Percentiles rank a stretch among this genome's conserved stretches.
Conservation (phyloP, 2,888 invertebrate genomes). For the Eupithecia abbreviata region DNA sequence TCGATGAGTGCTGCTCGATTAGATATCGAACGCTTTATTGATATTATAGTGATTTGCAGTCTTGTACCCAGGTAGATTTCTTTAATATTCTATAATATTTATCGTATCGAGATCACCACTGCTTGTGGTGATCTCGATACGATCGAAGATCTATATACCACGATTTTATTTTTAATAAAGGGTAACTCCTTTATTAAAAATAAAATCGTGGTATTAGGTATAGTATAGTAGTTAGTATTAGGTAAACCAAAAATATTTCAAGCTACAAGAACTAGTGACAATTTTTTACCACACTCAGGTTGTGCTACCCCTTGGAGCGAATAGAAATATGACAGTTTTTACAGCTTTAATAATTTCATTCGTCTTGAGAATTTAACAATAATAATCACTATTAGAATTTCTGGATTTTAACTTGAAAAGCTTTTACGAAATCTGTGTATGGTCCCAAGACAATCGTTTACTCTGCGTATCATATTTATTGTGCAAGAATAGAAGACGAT, state of each 20-base stretch:
- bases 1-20: not conserved
- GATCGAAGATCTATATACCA: not conserved
- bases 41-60: not conserved
- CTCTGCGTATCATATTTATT: not conserved
- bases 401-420: not conserved
- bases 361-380: not conserved
- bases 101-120: too few species aligned
- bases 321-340: too few species aligned
- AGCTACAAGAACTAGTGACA: too few species aligned
- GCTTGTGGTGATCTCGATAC: not conserved
- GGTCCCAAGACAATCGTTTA: not conserved
- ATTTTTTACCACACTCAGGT: too few species aligned
- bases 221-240: not conserved
- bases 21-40: constrained; percentile 1
- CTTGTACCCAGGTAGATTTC: not conserved
- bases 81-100: too few species aligned
- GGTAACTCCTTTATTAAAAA: too few species aligned
- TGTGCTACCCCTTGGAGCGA: too few species aligned
- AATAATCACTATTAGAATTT: not conserved
- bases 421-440: not conserved
- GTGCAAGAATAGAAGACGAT: not conserved
- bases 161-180: not conserved
- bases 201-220: too few species aligned
- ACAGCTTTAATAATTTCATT: too few species aligned
- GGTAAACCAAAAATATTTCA: not conserved